Conservation (phyloP, 92 coral and sea anemone species). For the Umimayanthus kanabou region DNA sequence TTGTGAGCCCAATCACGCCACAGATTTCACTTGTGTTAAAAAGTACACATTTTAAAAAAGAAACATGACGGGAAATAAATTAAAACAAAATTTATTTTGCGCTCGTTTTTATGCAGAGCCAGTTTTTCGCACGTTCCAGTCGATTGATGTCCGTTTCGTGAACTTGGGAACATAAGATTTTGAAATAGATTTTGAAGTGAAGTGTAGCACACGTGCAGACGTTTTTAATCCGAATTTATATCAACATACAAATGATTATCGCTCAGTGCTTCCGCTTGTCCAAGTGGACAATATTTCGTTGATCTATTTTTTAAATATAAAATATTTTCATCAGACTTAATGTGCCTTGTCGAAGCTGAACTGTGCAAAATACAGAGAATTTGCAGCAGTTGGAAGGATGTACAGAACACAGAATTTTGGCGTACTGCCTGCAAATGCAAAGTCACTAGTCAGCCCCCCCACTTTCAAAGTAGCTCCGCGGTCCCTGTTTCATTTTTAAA, state of each 20-base stretch:
- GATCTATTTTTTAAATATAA: neutral
- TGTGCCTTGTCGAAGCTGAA: neutral
- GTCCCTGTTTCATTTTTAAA: neutral
- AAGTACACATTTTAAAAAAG: neutral
- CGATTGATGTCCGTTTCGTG: slow-evolving; percentile 33
- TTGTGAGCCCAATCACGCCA: neutral
- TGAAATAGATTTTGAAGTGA: neutral
- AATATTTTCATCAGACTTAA: neutral
- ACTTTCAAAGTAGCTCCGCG: no score
- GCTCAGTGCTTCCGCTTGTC: slow-evolving; percentile 23
- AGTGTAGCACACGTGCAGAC: slow-evolving; percentile 6
- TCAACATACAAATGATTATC: slow-evolving; percentile 24
- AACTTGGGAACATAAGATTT: neutral
- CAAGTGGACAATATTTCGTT: neutral
- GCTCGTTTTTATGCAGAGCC: neutral
- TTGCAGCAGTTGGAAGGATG: neutral
- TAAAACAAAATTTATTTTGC: neutral
- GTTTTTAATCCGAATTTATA: slow-evolving; percentile 35
- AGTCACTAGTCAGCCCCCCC: no score
- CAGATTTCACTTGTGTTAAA: neutral
- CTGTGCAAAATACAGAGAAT: neutral
- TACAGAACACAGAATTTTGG: no score
- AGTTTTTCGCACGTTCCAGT: slow-evolving; percentile 1
- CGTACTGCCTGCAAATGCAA: no score
- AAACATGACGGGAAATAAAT: slow-evolving; percentile 11